phyloP scores from a whole-genome alignment of 2,888 invertebrate species.

The Microctonus brassicae region DNA sequence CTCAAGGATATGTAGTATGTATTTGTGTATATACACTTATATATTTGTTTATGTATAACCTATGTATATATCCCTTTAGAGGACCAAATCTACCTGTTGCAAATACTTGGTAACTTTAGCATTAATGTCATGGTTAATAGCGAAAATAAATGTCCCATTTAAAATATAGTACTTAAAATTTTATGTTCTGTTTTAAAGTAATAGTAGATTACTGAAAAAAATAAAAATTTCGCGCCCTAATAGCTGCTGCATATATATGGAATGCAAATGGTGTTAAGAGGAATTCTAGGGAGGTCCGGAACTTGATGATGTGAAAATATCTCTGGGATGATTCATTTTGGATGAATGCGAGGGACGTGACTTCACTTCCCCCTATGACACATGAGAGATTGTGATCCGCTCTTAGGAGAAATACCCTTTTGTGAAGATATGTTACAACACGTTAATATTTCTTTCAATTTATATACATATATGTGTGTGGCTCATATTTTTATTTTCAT shows the following conservation, averaged over 20 bases:
- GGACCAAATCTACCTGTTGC: slow-evolving; percentile 40
- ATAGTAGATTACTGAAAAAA: neutral
- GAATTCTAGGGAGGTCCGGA: slow-evolving; percentile 2
- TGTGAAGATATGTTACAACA: neutral
- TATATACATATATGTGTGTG: neutral
- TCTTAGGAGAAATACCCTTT: slow-evolving; percentile 30
- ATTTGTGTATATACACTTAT: too few relatives aligned
- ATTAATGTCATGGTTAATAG: neutral
- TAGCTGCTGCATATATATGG: neutral
- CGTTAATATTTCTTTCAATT: neutral
- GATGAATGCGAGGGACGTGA: slow-evolving; percentile 33
- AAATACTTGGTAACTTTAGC: neutral
- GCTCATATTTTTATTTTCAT: neutral
- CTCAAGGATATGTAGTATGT: too few relatives aligned
- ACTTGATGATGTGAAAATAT: slow-evolving; percentile 28
- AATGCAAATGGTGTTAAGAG: neutral
- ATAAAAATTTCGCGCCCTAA: slow-evolving; percentile 3
- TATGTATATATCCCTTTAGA: slow-evolving; percentile 1
- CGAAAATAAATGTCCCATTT: neutral
- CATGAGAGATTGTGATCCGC: slow-evolving; percentile 30
- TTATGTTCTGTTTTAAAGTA: neutral
- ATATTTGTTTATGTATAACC: too few relatives aligned
- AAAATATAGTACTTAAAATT: neutral
- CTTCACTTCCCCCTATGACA: slow-evolving; percentile 28
- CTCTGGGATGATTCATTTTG: slow-evolving; percentile 39